Evolutionary conservation across 2,113 vertebrate genomes (phyloP).

Genomic region (Chlamydotis undulata): DNA sequence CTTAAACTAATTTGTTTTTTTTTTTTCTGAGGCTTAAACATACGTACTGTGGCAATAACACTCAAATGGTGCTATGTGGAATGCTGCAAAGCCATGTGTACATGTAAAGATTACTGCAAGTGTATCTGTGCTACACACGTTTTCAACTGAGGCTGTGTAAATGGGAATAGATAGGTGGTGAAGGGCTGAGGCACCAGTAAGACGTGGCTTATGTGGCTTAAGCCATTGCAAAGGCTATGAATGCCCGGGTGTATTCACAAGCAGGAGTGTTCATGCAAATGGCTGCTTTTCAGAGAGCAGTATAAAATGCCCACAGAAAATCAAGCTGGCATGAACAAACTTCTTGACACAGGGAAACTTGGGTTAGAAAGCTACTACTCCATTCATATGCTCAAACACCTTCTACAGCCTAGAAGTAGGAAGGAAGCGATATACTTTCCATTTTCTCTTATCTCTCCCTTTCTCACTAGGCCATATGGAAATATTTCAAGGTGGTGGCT

Average conservation of each 20-base stretch:
- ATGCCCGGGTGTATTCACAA: not conserved
- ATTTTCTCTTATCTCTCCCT: not conserved
- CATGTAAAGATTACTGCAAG: not conserved
- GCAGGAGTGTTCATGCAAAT: not conserved
- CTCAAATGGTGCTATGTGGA: not conserved
- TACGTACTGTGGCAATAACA: not conserved
- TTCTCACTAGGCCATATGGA: slow-evolving; percentile 14
- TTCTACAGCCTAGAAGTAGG: not conserved
- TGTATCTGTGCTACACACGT: fast-evolving
- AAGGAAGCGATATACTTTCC: not conserved
- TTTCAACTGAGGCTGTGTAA: not conserved
- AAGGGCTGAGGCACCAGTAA: not conserved
- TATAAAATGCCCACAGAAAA: not conserved
- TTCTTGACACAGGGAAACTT: not conserved
- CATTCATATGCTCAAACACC: not conserved
- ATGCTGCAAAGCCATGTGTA: not conserved
- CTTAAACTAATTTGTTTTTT: not conserved
- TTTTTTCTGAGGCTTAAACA: not conserved
- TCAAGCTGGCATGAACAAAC: not conserved
- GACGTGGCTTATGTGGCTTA: not conserved
- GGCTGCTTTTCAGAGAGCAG: not conserved
- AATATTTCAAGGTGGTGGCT: not conserved
- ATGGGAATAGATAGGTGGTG: not conserved
- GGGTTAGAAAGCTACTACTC: not conserved
- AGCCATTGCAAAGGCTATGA: not conserved